Conservation (phyloP, 2,797 vertebrate species). For the Myripristis murdjan region DNA sequence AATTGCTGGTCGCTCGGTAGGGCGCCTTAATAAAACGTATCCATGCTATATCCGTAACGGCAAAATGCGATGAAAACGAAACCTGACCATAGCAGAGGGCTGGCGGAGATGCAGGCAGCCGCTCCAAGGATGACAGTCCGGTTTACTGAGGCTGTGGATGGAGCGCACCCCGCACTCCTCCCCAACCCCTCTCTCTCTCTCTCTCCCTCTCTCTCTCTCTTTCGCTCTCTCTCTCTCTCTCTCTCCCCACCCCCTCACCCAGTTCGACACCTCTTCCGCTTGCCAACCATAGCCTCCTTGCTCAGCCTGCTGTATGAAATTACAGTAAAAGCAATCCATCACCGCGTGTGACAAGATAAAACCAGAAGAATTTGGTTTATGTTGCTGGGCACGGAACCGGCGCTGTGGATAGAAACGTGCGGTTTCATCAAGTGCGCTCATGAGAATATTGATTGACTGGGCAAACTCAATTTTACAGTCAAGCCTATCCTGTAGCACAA, state of each 20-base stretch:
- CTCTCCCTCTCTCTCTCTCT: constrained; percentile 31
- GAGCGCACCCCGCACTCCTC: constrained; percentile 49
- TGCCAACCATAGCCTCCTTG: constrained; percentile 49
- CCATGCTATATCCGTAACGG: constrained; percentile 55
- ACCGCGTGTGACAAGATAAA: neutral
- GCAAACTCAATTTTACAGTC: no score
- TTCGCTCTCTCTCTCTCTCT: constrained; percentile 28
- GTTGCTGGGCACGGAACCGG: no score
- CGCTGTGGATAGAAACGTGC: no score
- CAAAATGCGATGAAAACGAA: constrained; percentile 20
- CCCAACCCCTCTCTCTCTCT: constrained; percentile 36
- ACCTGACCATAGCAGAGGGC: constrained; percentile 22
- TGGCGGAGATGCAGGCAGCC: constrained; percentile 32
- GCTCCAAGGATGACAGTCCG: constrained; percentile 66
- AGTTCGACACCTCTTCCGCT: constrained; percentile 75
- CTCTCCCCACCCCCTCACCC: constrained; percentile 68
- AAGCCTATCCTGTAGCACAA: no score
- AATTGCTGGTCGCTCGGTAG: constrained; percentile 27
- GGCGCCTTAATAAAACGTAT: constrained; percentile 32
- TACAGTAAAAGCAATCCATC: constrained; percentile 4
- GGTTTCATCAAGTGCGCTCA: no score
- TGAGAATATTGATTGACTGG: no score
- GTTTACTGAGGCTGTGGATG: constrained; percentile 62
- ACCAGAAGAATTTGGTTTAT: no score
- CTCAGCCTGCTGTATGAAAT: constrained; percentile 8